Percentiles rank a stretch among this genome's conserved stretches.
Conservation (phyloP, 2,888 invertebrate species). For the Megalurothrips usitatus region DNA sequence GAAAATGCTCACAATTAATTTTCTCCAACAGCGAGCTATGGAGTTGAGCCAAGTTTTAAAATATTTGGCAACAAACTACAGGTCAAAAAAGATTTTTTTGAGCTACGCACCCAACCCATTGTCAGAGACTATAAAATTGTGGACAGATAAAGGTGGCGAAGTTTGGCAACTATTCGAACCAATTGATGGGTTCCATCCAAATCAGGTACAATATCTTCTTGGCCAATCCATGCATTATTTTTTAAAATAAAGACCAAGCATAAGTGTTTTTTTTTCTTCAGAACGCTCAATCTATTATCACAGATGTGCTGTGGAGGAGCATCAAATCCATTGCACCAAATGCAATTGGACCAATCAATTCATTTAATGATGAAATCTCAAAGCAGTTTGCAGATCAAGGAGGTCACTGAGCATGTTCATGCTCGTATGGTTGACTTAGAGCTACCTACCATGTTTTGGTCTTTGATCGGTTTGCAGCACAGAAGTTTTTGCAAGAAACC, state of each 20-base stretch:
- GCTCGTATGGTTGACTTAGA: no score
- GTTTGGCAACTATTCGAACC: conserved; percentile 42
- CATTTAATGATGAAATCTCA: conserved; percentile 45
- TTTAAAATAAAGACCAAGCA: neutral
- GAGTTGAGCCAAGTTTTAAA: conserved; percentile 40
- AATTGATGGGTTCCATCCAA: conserved; percentile 43
- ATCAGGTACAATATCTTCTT: conserved; percentile 38
- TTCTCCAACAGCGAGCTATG: conserved; percentile 38
- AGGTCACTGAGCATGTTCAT: conserved; percentile 41
- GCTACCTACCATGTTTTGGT: neutral
- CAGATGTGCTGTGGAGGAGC: conserved; percentile 41
- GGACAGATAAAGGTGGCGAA: conserved; percentile 38
- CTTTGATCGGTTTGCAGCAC: neutral
- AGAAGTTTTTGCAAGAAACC: neutral
- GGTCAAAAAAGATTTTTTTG: conserved; percentile 40
- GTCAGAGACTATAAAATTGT: conserved; percentile 39
- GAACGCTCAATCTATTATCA: conserved; percentile 41
- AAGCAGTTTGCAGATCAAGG: conserved; percentile 48
- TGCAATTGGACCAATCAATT: conserved; percentile 46
- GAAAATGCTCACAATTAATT: neutral
- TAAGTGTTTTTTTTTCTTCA: conserved; percentile 34
- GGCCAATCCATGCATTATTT: neutral
- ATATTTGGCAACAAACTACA: conserved; percentile 38
- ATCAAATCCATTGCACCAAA: conserved; percentile 43
- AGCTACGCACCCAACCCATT: conserved; percentile 42